Base-by-base conservation (phyloP, 1,140 invertebrate species). In the Uloborus diversus region DNA sequence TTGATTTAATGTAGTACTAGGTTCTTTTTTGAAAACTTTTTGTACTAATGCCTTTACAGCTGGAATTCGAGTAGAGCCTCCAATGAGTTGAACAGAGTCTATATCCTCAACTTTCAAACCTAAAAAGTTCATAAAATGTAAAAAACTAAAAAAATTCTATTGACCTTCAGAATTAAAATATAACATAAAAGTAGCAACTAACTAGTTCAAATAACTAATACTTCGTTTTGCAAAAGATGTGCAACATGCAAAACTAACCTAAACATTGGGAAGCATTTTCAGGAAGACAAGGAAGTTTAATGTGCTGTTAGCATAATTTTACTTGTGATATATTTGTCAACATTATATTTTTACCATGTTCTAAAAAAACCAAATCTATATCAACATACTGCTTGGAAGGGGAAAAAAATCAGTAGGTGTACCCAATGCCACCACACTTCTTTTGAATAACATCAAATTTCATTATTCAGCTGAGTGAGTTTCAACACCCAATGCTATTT, bases 1-100 rank as follows among this genome's bases (percentile, higher is more conserved):
- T 86, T 98, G 93, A 88, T 99, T 99, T 30, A 99, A 87, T 17
- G 98, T 99, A 1, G 97, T 99, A 51, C 94, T 96, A 20, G 95
- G 91, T 61, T 91, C 89, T 84, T 95, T 94, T 20, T 91, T 91
- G 86, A 96, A 97, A 25, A 88, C 81, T 0, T 82, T 75, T 32
- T 84, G 82, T 23, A 86, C 73, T 25, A 85, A 87, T 85, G 89
- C 88, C 87, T 99, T 99, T 23, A 99, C 92, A 1, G 94, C 91
- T 20, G 98, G 98, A 85, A 99, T 93, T 83, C 98, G 91, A 49
- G 93, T 94, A 9, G 95, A 96, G 42, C 98, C 98, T 79, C 98
- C 98, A 49, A 99, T 94, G 82, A 99, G 92, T 88, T 99, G 98
- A 17, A 99, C 95, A 2, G 95, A 91, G 85, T 95, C 91, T 79